Conservation (phyloP, 2,797 vertebrate genomes). For the Gymnodraco acuticeps region DNA sequence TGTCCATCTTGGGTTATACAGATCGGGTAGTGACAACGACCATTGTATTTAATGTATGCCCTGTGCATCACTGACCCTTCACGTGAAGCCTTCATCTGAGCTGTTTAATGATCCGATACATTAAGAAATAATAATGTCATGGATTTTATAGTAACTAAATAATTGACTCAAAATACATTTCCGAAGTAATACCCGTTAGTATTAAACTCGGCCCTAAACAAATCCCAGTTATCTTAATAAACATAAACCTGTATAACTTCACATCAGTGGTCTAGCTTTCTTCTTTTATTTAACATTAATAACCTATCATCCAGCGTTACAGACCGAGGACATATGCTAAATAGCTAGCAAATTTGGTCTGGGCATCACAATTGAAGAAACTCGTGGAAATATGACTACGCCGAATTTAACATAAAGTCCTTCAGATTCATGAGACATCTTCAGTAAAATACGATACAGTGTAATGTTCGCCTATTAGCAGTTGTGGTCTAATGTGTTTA, state of each 20-base stretch:
- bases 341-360: neutral
- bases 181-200: rapidly evolving
- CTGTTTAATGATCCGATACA: neutral
- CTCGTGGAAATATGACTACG: neutral
- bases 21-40: too few relatives aligned
- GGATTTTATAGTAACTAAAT: rapidly evolving
- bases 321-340: neutral
- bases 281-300: too few relatives aligned
- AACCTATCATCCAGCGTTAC: neutral
- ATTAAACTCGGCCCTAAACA: neutral
- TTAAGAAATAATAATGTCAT: neutral
- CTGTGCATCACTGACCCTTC: neutral
- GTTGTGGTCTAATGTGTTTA: neutral
- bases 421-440: rapidly evolving
- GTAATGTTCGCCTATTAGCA: rapidly evolving
- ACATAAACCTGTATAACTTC: rapidly evolving
- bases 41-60: neutral
- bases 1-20: too few relatives aligned
- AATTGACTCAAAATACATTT: neutral
- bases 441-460: rapidly evolving
- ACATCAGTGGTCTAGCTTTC: rapidly evolving
- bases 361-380: rapidly evolving
- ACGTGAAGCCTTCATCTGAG: neutral
- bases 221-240: neutral
- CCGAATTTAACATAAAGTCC: neutral